Evolutionary conservation across 2,113 vertebrate genomes (phyloP).

Genomic region (Grantiella picta): DNA sequence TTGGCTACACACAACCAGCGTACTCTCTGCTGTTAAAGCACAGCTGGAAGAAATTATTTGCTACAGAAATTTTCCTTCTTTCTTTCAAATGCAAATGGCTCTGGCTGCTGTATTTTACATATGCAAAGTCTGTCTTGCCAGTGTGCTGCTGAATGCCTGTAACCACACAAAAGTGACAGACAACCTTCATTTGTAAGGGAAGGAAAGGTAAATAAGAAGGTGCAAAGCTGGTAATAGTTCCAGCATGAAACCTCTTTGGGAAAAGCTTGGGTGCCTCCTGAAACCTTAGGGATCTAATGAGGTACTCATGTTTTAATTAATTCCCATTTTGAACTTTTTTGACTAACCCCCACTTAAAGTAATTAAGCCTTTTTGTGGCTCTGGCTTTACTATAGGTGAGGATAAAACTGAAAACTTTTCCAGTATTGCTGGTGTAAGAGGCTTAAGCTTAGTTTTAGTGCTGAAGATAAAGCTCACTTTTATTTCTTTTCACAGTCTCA

Average conservation of each 20-base stretch:
- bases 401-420: background rate
- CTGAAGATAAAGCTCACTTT: background rate
- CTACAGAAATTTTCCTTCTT: background rate
- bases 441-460: background rate
- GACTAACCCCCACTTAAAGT: background rate
- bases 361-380: conserved; percentile 18
- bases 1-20: background rate
- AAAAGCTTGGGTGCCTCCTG: background rate
- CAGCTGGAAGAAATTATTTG: background rate
- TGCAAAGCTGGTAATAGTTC: background rate
- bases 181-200: background rate
- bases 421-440: background rate
- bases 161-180: background rate
- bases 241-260: background rate
- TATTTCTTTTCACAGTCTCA: background rate
- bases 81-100: conserved; percentile 13
- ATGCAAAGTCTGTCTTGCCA: background rate
- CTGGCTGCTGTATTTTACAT: background rate
- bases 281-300: background rate
- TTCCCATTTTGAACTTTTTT: background rate
- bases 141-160: background rate
- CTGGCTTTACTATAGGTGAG: background rate
- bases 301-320: background rate
- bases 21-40: background rate
- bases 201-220: background rate